A percentile compares a stretch with the other conserved stretches of the same genome.
phyloP scores from a whole-genome alignment of 2,113 vertebrate species.

The Lutjanus erythropterus region DNA sequence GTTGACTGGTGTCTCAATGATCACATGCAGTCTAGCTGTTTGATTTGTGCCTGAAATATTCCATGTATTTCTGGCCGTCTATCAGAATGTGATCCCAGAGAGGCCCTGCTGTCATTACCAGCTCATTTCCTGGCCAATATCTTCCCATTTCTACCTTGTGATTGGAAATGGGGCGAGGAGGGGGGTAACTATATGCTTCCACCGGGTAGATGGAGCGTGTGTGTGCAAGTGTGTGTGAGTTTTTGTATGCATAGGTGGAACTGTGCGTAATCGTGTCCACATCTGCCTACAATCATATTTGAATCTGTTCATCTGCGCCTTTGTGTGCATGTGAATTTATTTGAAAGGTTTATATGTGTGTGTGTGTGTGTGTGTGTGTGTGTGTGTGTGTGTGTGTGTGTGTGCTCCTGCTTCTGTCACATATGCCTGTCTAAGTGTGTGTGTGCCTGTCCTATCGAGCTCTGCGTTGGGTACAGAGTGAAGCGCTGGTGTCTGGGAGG shows the following conservation, averaged over 20 bases:
- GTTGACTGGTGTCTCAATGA: not conserved
- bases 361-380: conserved; percentile 36
- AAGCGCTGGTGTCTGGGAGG: conserved; percentile 41
- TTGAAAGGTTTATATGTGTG: conserved; percentile 9
- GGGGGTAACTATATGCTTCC: not conserved
- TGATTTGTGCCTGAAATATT: conserved; percentile 36
- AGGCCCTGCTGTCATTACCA: conserved; percentile 23
- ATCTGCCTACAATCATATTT: not conserved
- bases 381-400: conserved; percentile 22
- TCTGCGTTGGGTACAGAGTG: conserved; percentile 34
- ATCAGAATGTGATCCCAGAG: conserved; percentile 17
- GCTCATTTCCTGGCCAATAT: conserved; percentile 28
- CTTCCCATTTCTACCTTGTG: conserved; percentile 30
- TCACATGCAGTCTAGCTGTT: not conserved
- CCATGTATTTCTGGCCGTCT: not conserved
- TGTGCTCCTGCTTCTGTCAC: conserved; percentile 21
- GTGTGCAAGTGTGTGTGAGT: not conserved
- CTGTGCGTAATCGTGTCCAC: not conserved
- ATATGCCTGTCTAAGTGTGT: conserved; percentile 15
- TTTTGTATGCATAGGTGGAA: not conserved
- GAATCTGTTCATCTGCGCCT: conserved; percentile 5
- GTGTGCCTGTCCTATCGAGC: conserved; percentile 40
- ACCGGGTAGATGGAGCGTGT: not conserved
- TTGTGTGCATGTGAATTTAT: conserved; percentile 34
- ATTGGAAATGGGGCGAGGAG: conserved; percentile 6